Conservation (phyloP, 2,888 invertebrate species). For the Sarcophaga subvicina region DNA sequence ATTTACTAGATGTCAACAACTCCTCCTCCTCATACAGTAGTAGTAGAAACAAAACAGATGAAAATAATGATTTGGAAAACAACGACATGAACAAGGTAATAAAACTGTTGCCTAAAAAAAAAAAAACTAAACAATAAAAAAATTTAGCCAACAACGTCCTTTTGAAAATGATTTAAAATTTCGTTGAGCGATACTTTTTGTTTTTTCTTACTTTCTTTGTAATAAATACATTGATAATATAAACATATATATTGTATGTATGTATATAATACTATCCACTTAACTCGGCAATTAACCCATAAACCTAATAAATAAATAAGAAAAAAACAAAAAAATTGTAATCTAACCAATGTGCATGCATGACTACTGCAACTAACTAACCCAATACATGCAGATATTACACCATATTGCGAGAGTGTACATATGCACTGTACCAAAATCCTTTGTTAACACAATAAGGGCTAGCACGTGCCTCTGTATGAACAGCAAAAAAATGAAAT, state of each 20-base stretch:
- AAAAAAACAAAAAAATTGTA: background rate
- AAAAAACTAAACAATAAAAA: constrained; percentile 8
- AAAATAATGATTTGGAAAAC: constrained; percentile 63
- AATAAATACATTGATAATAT: background rate
- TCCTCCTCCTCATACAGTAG: constrained; percentile 40
- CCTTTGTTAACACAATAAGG: constrained; percentile 20
- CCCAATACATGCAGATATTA: constrained; percentile 37
- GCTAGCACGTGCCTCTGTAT: constrained; percentile 56
- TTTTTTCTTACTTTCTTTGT: background rate
- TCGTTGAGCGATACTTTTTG: constrained; percentile 42
- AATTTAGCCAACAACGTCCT: constrained; percentile 33
- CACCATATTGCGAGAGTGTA: constrained; percentile 15
- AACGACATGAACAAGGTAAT: constrained; percentile 65
- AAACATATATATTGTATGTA: background rate
- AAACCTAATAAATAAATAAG: constrained; percentile 19
- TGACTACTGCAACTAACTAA: constrained; percentile 52
- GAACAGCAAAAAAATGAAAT: background rate
- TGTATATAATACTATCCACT: background rate
- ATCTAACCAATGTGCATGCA: constrained; percentile 60
- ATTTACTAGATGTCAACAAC: constrained; percentile 52
- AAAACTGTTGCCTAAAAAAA: constrained; percentile 40
- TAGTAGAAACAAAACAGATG: constrained; percentile 56
- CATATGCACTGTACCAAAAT: background rate
- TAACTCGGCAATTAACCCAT: constrained; percentile 59
- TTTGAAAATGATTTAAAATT: constrained; percentile 46